Evolutionary conservation across 2,113 vertebrate species (phyloP).

Genomic region (Suricata suricatta): DNA sequence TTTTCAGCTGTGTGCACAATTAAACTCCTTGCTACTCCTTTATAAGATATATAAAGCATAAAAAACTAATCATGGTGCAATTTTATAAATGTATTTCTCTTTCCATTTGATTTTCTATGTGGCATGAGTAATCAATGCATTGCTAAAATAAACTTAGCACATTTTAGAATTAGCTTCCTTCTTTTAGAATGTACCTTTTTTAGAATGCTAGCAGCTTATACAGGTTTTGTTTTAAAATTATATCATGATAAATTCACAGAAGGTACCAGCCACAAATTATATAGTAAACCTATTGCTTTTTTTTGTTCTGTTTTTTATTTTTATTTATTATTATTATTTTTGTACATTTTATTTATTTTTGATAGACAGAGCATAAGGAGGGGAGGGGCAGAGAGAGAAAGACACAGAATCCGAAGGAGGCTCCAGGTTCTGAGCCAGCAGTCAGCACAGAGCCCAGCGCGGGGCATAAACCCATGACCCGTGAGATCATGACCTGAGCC

Average conservation of each 20-base stretch:
- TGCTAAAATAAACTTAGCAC: conserved; percentile 78
- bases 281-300: neutral
- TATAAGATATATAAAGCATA: conserved; percentile 14
- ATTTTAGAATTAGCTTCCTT: conserved; percentile 77
- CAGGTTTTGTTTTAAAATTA: neutral
- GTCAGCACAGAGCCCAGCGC: too few species aligned
- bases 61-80: conserved; percentile 49
- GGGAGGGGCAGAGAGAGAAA: too few species aligned
- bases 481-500: too few species aligned
- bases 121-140: conserved; percentile 67
- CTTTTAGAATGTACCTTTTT: conserved; percentile 76
- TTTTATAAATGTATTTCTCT: conserved; percentile 52
- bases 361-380: too few species aligned
- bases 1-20: neutral
- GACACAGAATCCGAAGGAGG: too few species aligned
- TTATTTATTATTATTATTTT: too few species aligned
- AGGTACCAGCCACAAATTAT: neutral
- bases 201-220: conserved; percentile 68
- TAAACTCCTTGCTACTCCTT: conserved; percentile 24
- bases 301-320: neutral
- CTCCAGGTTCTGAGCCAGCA: too few species aligned
- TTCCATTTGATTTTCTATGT: conserved; percentile 59
- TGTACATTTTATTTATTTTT: too few species aligned
- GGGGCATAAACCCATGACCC: too few species aligned
- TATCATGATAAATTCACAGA: neutral